Evolutionary conservation across 2,113 vertebrate species (phyloP).

Genomic region (Bungarus multicinctus): DNA sequence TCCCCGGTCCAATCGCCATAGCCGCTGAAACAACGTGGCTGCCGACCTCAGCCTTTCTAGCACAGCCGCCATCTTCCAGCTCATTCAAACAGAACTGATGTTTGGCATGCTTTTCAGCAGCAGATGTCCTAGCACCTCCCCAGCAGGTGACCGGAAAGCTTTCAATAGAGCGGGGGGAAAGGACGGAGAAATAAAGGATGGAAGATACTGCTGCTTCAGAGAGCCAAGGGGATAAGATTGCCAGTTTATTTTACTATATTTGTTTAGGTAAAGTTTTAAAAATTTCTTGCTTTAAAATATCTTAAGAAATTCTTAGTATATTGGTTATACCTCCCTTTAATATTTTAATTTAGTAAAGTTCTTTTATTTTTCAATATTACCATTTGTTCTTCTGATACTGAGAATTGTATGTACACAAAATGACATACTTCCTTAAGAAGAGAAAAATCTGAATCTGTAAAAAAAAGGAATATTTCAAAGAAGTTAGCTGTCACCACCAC

Average conservation of each 20-base stretch:
- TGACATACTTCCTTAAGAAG: background rate
- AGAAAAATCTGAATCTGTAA: background rate
- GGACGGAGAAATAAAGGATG: too few relatives aligned
- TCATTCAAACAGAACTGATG: too few relatives aligned
- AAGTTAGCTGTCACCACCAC: background rate
- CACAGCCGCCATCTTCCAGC: too few relatives aligned
- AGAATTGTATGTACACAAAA: background rate
- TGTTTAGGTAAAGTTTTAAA: background rate
- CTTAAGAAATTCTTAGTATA: background rate
- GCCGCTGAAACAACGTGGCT: too few relatives aligned
- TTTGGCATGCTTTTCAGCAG: too few relatives aligned
- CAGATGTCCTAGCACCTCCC: too few relatives aligned
- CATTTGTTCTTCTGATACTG: background rate
- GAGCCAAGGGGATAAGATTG: too few relatives aligned
- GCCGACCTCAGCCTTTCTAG: too few relatives aligned
- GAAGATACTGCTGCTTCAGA: too few relatives aligned
- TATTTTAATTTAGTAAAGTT: background rate
- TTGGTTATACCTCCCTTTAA: background rate
- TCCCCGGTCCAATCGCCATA: too few relatives aligned
- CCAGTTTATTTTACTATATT: background rate
- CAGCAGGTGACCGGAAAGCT: too few relatives aligned
- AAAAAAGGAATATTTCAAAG: background rate
- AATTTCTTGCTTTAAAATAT: background rate
- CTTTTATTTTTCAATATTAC: background rate
- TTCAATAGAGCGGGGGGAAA: too few relatives aligned